A percentile compares a stretch with the other conserved stretches of the same genome.
Evolutionary conservation across 2,113 vertebrate species (phyloP).

Genomic region (Myocastor coypus): DNA sequence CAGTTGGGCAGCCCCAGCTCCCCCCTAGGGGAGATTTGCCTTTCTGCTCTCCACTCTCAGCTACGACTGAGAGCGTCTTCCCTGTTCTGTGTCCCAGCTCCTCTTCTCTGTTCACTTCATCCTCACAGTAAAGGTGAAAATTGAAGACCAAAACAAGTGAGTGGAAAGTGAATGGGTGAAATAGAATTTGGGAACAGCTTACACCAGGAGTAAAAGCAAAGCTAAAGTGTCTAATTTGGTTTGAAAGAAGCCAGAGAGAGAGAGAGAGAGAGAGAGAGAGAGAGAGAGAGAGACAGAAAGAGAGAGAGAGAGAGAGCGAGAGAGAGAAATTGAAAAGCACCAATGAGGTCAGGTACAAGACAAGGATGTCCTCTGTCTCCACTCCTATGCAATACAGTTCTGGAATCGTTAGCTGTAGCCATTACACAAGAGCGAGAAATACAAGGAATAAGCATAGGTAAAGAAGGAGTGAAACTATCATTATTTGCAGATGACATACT

Average conservation of each 20-base stretch:
- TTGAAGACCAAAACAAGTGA: background rate
- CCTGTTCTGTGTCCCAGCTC: background rate
- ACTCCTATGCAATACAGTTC: too few species aligned
- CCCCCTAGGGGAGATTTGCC: background rate
- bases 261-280: too few species aligned
- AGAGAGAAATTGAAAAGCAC: too few species aligned
- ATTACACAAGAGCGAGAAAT: too few species aligned
- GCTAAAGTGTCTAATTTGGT: background rate
- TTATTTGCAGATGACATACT: too few species aligned
- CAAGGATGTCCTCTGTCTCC: too few species aligned
- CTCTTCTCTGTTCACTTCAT: background rate
- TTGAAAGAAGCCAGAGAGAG: background rate
- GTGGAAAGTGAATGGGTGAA: background rate
- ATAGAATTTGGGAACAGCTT: background rate
- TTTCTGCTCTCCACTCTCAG: background rate
- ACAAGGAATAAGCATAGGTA: too few species aligned
- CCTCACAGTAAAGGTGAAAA: background rate
- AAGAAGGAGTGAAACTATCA: too few species aligned
- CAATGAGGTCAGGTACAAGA: too few species aligned
- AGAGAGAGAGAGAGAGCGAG: too few species aligned
- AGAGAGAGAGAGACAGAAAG: too few species aligned
- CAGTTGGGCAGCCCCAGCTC: rapidly evolving
- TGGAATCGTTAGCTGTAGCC: too few species aligned
- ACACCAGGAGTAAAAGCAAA: background rate
- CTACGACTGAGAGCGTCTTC: background rate